A percentile compares a stretch with the other conserved stretches of the same genome.
phyloP scores from a whole-genome alignment of 2,113 vertebrate species.

The Seriola dumerili region DNA sequence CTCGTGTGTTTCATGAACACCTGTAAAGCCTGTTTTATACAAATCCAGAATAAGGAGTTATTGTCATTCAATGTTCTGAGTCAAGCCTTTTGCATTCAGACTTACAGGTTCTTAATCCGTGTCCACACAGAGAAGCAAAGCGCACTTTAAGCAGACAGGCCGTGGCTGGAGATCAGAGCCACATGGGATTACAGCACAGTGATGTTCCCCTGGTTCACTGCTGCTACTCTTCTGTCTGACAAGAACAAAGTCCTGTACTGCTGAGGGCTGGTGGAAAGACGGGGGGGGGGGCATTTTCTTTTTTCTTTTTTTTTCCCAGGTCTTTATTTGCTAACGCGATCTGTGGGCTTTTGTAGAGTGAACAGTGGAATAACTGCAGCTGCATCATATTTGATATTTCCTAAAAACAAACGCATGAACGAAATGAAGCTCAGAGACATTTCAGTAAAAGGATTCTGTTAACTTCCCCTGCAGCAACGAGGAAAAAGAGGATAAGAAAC shows the following conservation, averaged over 20 bases:
- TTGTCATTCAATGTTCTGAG: too few relatives aligned
- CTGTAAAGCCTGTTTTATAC: too few relatives aligned
- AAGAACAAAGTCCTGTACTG: conserved; percentile 36
- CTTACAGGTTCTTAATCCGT: background rate
- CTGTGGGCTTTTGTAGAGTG: too few relatives aligned
- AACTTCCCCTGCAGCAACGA: background rate
- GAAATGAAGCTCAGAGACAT: background rate
- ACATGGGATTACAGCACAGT: conserved; percentile 22
- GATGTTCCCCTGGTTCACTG: conserved; percentile 24
- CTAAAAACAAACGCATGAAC: background rate
- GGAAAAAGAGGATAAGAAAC: background rate
- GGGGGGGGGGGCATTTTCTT: too few relatives aligned
- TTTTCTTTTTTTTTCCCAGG: background rate
- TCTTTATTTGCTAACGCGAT: too few relatives aligned
- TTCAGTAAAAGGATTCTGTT: too few relatives aligned
- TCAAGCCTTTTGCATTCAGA: background rate
- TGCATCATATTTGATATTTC: background rate
- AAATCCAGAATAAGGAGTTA: too few relatives aligned
- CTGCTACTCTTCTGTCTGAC: conserved; percentile 43
- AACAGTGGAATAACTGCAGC: background rate
- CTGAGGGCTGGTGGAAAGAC: conserved; percentile 4
- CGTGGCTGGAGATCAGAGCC: conserved; percentile 40
- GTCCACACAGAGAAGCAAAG: conserved; percentile 6
- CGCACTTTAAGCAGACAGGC: conserved; percentile 28
- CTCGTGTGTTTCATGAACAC: too few relatives aligned